Evolutionary conservation across 2,888 invertebrate genomes (phyloP).

Genomic region (Pyrrhia umbra): DNA sequence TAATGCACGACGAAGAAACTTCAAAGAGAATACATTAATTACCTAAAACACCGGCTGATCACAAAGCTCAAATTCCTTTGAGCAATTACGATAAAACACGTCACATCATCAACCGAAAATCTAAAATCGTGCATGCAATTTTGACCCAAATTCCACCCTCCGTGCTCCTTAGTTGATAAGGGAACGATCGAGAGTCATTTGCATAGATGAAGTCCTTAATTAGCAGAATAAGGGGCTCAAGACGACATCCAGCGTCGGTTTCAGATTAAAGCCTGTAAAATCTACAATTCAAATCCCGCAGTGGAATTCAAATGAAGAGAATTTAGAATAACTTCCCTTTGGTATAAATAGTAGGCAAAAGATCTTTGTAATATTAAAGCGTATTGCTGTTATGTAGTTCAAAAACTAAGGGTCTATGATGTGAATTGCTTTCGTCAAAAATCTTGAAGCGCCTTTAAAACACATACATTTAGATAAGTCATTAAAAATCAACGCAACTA

Average conservation of each 20-base stretch:
- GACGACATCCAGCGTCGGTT: slow-evolving; percentile 77
- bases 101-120: neutral
- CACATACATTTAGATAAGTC: no score
- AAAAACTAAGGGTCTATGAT: neutral
- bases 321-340: slow-evolving; percentile 38
- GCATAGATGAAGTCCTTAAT: slow-evolving; percentile 76
- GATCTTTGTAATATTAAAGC: slow-evolving; percentile 11
- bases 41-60: neutral
- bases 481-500: no score
- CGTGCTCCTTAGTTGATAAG: slow-evolving; percentile 24
- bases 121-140: slow-evolving; percentile 22
- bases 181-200: slow-evolving; percentile 56
- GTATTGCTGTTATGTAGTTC: slow-evolving; percentile 6
- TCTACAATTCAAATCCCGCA: slow-evolving; percentile 86
- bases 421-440: neutral
- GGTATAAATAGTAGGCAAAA: slow-evolving; percentile 18
- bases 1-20: slow-evolving; percentile 1
- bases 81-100: neutral
- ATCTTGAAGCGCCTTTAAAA: no score
- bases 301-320: slow-evolving; percentile 81
- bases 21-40: neutral
- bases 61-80: slow-evolving; percentile 5
- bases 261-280: slow-evolving; percentile 87
- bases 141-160: slow-evolving; percentile 19
- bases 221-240: slow-evolving; percentile 77